These are phyloP conservation scores for Ceratoteleas bidentatus DNA, from an alignment of 1,140 invertebrate genomes.

Conservation along the genomic window DNA sequence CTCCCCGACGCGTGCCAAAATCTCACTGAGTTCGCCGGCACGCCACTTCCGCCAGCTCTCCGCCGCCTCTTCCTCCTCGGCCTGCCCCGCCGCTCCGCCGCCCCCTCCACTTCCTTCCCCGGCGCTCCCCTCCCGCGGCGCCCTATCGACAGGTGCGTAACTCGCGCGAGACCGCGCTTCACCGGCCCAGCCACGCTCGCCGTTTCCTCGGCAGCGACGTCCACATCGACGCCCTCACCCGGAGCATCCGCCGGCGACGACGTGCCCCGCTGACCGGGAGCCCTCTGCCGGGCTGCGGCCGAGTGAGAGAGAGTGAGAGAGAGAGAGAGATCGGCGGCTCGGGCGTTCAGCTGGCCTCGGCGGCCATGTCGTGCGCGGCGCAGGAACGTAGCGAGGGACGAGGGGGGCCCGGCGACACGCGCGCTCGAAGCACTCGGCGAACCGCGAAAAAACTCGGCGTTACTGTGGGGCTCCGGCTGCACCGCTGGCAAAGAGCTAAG, in stretches of 20 bases:
- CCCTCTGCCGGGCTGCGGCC: too few relatives aligned
- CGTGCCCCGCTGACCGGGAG: background rate
- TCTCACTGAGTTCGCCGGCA: slow-evolving; percentile 64
- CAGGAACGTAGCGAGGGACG: slow-evolving; percentile 70
- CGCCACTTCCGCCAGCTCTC: slow-evolving; percentile 48
- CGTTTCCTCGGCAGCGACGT: slow-evolving; percentile 58
- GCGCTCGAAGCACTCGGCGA: too few relatives aligned
- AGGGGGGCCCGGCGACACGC: slow-evolving; percentile 11
- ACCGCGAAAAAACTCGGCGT: too few relatives aligned
- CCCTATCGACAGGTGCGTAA: slow-evolving; percentile 67
- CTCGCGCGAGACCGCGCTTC: slow-evolving; percentile 47
- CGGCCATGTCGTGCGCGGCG: slow-evolving; percentile 74
- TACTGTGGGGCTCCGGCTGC: slow-evolving; percentile 16
- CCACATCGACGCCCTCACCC: slow-evolving; percentile 17
- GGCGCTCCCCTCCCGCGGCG: slow-evolving; percentile 14
- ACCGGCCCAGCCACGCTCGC: slow-evolving; percentile 51
- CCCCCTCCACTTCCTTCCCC: slow-evolving; percentile 60
- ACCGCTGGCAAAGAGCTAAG: too few relatives aligned
- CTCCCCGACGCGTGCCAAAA: slow-evolving; percentile 64
- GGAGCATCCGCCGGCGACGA: background rate
- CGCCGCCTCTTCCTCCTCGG: slow-evolving; percentile 49
- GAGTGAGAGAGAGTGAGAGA: background rate
- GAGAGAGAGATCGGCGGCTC: background rate
- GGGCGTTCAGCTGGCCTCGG: slow-evolving; percentile 75
- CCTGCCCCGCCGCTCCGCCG: slow-evolving; percentile 37